These are phyloP conservation scores for Ormia ochracea DNA, from an alignment of 2,888 invertebrate species.

Conservation along the genomic window DNA sequence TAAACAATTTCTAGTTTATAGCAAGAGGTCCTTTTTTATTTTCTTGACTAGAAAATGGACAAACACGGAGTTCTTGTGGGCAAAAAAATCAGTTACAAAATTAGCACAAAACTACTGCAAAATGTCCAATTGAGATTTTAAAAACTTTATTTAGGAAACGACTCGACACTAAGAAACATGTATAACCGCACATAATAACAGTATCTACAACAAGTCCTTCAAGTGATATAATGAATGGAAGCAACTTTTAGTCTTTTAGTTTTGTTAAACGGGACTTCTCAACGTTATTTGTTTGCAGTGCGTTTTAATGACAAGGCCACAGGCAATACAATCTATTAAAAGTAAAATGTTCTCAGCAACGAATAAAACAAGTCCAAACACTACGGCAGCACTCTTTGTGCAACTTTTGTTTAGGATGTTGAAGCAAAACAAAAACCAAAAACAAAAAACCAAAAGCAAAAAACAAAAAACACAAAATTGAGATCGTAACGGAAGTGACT, in stretches of 20 bases:
- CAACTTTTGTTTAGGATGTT: constrained; percentile 33
- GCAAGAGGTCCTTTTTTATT: not conserved
- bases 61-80: not conserved
- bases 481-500: constrained; percentile 49
- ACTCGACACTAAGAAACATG: constrained; percentile 6
- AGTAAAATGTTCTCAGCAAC: constrained; percentile 27
- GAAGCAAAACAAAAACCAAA: too few relatives aligned
- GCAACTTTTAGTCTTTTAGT: constrained; percentile 12
- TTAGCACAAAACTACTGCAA: constrained; percentile 50
- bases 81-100: constrained; percentile 14
- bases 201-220: constrained; percentile 45
- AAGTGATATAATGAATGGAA: constrained; percentile 43
- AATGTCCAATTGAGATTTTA: constrained; percentile 45
- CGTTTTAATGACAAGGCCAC: constrained; percentile 51
- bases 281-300: constrained; percentile 26
- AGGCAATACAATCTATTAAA: constrained; percentile 46
- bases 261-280: constrained; percentile 34
- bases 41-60: not conserved
- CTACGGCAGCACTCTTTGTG: constrained; percentile 17
- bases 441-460: too few relatives aligned
- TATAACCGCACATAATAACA: constrained; percentile 21
- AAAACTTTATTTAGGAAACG: constrained; percentile 34
- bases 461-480: too few relatives aligned
- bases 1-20: not conserved
- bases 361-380: constrained; percentile 21